Base-by-base conservation (phyloP, 2,888 invertebrate species). In the Microctonus brassicae region DNA sequence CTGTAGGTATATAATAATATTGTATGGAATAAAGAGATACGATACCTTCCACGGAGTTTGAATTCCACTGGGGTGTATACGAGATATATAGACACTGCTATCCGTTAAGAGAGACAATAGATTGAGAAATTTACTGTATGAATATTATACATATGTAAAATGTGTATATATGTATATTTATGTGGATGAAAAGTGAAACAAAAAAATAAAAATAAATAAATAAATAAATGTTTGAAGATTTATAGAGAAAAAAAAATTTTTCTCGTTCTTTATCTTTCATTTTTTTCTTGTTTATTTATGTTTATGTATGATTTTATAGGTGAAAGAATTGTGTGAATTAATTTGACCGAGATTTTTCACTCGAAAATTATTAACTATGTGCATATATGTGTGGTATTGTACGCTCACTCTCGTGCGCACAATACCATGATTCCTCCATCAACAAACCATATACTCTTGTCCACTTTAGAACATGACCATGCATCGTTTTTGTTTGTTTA, bases 111-210 rank as follows among this genome's bases (percentile, higher is more conserved):
- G 67, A 75, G 76, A 82, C 82, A 82, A 82, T 82, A 77, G 79
- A 80, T 82, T 81, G 80, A 75, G 82, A 80, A 83, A 83, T 58
- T 9, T 69, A 55, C 67, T 39, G 73, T 75, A 73, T 58, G 39
- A 55, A 63, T 26, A 29, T 55, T n/a, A n/a, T n/a, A n/a, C n/a
- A n/a, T n/a, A n/a, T n/a, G n/a, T n/a, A n/a, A n/a, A n/a, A 20
- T 58, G n/a, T 17, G 57, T 39, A 42, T 42, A 13, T 42, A 26
- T 62, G 55, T 47, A 17, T 47, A 47, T 7, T 7, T 17, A n/a
- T 47, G 47, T 65, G 55, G 26, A 65, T 47, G 36, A 22, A 17
- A n/a, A 69, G 20, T 29, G 47, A 64, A 47, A 47, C n/a, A 47
- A 64, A 42, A 0, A 24, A 57, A 61, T n/a, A 33, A 52, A 13